Conservation (phyloP, 2,113 vertebrate genomes). For the Macrotis lagotis region DNA sequence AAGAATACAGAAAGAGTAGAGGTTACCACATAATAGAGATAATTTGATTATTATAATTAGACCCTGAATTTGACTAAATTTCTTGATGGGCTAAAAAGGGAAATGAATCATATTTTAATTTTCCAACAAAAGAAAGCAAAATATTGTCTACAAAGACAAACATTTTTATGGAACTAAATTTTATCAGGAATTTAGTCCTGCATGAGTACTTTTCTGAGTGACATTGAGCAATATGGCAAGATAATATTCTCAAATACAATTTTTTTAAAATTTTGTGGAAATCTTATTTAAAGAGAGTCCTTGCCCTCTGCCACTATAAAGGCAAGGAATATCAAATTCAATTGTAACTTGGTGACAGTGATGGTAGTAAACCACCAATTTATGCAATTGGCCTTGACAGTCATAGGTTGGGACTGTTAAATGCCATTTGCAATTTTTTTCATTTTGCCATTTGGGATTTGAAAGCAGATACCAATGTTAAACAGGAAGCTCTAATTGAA, state of each 20-base stretch:
- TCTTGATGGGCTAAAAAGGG: background rate
- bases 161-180: background rate
- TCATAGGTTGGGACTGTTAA: conserved; percentile 24
- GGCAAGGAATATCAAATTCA: background rate
- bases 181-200: background rate
- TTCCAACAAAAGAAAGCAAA: background rate
- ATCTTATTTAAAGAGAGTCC: background rate
- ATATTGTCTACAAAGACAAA: background rate
- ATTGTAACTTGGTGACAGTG: background rate
- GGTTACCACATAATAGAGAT: background rate
- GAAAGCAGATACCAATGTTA: conserved; percentile 58
- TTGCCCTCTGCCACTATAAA: background rate
- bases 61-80: background rate
- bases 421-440: conserved; percentile 21
- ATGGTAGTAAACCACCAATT: background rate
- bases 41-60: background rate
- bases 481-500: conserved; percentile 65
- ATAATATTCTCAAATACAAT: background rate
- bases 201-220: background rate
- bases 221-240: background rate
- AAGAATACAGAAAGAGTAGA: background rate
- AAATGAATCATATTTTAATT: background rate
- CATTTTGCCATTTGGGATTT: conserved; percentile 52
- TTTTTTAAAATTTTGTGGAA: background rate
- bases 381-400: background rate